A percentile compares a stretch with the other conserved stretches of the same genome.
Conservation (phyloP, 2,797 vertebrate species). For the Tokudaia tokunoshimensis region DNA sequence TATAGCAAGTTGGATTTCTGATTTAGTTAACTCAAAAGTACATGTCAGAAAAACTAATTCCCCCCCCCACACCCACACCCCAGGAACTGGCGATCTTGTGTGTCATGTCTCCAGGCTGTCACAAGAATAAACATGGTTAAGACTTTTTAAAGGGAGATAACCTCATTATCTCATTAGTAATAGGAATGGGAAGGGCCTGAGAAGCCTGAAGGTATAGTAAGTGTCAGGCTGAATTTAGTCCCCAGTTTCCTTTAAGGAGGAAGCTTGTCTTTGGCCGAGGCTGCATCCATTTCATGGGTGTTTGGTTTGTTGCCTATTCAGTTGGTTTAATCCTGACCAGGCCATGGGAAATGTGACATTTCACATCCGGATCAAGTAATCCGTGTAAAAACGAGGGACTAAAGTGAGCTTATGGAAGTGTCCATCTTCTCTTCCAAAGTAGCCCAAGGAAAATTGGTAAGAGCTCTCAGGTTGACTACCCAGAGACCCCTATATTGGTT, state of each 20-base stretch:
- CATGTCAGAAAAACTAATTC: slow-evolving; percentile 16
- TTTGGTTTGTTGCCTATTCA: not conserved
- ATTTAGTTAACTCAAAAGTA: slow-evolving; percentile 27
- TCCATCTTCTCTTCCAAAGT: not conserved
- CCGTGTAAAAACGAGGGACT: not conserved
- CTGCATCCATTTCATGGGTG: not conserved
- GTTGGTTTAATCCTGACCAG: slow-evolving; percentile 21
- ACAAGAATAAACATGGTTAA: not conserved
- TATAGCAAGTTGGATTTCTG: not conserved
- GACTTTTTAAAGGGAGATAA: slow-evolving; percentile 17
- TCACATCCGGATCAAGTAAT: slow-evolving; percentile 56
- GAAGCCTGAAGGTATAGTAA: not conserved
- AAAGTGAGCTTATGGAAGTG: slow-evolving; percentile 33
- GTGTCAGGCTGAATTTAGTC: not conserved
- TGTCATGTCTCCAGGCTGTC: not conserved
- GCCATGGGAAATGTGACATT: slow-evolving; percentile 61
- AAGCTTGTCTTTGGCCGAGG: slow-evolving; percentile 17
- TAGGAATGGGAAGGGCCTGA: slow-evolving; percentile 6
- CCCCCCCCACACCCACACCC: not conserved
- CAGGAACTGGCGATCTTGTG: not conserved
- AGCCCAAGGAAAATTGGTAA: not conserved
- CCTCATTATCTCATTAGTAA: not conserved
- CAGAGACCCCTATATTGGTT: not conserved
- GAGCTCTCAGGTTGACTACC: not conserved
- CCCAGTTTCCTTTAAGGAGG: slow-evolving; percentile 3